Conservation (phyloP, 2,113 vertebrate species). For the Fregata magnificens region DNA sequence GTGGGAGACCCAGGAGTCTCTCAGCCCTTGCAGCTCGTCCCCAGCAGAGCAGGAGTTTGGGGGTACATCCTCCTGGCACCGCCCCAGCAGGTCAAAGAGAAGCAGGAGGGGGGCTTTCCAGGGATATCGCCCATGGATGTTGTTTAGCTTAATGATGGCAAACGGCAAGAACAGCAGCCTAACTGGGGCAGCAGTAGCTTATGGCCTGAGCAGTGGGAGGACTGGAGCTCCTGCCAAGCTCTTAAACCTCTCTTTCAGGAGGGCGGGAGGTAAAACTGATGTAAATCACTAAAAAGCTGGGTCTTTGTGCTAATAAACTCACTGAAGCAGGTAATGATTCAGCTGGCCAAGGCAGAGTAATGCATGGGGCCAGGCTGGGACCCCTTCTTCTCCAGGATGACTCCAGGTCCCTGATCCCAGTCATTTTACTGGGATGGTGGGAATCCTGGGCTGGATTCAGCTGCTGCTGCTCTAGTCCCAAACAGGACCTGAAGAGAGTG, state of each 20-base stretch:
- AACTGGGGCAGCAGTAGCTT: slow-evolving; percentile 40
- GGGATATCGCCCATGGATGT: not conserved
- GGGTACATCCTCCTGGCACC: not conserved
- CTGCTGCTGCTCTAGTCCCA: not conserved
- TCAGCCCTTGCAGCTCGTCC: fast-evolving
- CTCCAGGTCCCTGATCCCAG: not conserved
- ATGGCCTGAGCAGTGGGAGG: slow-evolving; percentile 35
- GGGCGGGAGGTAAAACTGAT: not conserved
- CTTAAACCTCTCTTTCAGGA: not conserved
- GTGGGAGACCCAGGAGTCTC: not conserved
- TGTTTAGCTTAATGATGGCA: not conserved
- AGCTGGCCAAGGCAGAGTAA: not conserved
- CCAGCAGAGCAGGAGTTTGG: not conserved
- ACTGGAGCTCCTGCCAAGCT: slow-evolving; percentile 5
- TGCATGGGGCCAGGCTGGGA: not conserved
- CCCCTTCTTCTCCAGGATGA: not conserved
- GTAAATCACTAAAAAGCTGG: not conserved
- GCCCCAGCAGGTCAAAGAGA: not conserved
- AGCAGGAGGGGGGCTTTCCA: not conserved
- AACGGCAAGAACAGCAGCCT: not conserved
- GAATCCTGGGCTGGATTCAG: not conserved
- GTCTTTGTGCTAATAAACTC: not conserved
- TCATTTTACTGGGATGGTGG: not conserved
- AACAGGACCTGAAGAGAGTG: fast-evolving
- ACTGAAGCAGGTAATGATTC: not conserved